Base-by-base conservation (phyloP, 2,113 vertebrate species). In the Brachypodius melanocephalos region DNA sequence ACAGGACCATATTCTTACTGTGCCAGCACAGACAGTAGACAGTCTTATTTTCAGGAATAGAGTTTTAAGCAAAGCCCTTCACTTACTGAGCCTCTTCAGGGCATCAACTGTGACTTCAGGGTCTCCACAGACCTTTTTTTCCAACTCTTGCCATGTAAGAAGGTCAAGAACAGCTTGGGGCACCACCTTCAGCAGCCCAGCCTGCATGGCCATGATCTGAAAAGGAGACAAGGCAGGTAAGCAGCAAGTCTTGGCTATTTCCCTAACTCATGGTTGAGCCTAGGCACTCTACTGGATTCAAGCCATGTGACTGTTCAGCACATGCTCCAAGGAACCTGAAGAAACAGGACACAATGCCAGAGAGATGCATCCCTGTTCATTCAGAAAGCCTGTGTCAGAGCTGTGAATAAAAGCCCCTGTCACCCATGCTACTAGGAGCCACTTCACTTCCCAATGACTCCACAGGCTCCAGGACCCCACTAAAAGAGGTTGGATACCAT, bases 71-170 rank as follows among this genome's bases (percentile, higher is more conserved):
- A 46, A 62, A 89, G 63, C 5, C 36, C 9, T 85, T 68, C 16
- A 98, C 98, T 98, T 97, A 98, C 98, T 98, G 63, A 98, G 98
- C 72, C 99, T 99, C 95, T 99, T 99, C 40, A 99, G 97, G 71
- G 99, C 99, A 57, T 99, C 99, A 97, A 99, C 99, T 10, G 98
- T 98, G 94, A 99, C 99, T 97, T 99, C 99, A 4, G 99, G 99
- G 95, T 99, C 99, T 81, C 99, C 99, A 58, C 99, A 99, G 91
- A 99, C 98, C 95, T 99, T 99, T 98, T 99, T 99, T 93, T 99
- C 99, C 88, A 99, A 97, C 74, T 99, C 99, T 91, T 99, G 99
- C 99, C 99, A 99, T 15, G 99, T 99, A 59, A 99, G 98, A 71
- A 99, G 98, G 96, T 99, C 99, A 88, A 99, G 97, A 84, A 99